phyloP scores from a whole-genome alignment of 2,888 invertebrate genomes.

The Lasioglossum oenotherae region DNA sequence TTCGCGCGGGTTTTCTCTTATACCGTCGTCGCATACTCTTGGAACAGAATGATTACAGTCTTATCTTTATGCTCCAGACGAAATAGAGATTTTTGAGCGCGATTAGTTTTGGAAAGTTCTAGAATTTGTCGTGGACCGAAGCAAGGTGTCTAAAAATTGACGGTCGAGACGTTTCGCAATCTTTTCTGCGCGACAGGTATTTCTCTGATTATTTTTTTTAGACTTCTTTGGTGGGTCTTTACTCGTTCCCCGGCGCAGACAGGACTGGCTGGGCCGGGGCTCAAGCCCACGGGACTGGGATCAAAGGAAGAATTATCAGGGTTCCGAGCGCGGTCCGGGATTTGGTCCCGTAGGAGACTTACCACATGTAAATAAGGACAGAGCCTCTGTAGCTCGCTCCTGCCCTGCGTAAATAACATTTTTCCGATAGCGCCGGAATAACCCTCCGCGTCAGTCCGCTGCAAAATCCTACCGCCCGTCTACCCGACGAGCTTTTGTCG shows the following conservation, averaged over 20 bases:
- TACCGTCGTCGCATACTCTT: background rate
- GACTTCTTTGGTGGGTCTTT: slow-evolving; percentile 68
- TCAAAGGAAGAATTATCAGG: slow-evolving; percentile 85
- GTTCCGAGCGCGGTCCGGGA: slow-evolving; percentile 83
- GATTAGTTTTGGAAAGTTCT: background rate
- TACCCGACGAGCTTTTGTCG: slow-evolving; percentile 56
- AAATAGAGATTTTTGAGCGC: background rate
- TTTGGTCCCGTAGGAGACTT: slow-evolving; percentile 84
- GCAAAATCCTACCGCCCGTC: slow-evolving; percentile 53
- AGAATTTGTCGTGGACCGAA: background rate
- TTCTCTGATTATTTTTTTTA: slow-evolving; percentile 60
- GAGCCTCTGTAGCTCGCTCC: slow-evolving; percentile 77
- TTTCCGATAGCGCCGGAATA: slow-evolving; percentile 81
- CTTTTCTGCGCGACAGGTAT: slow-evolving; percentile 65
- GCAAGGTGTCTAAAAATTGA: slow-evolving; percentile 33
- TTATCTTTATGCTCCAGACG: background rate
- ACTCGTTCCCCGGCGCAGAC: slow-evolving; percentile 73
- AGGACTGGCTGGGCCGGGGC: slow-evolving; percentile 60
- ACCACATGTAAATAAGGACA: slow-evolving; percentile 85
- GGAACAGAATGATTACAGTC: background rate
- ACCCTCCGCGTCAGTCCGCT: slow-evolving; percentile 64
- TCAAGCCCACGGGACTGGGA: slow-evolving; percentile 82
- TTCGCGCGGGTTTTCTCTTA: background rate
- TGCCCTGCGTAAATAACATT: slow-evolving; percentile 83
- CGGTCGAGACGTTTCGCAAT: slow-evolving; percentile 38